Evolutionary conservation across 2,888 invertebrate genomes (phyloP).

Genomic region (Nephrotoma guestfalica): DNA sequence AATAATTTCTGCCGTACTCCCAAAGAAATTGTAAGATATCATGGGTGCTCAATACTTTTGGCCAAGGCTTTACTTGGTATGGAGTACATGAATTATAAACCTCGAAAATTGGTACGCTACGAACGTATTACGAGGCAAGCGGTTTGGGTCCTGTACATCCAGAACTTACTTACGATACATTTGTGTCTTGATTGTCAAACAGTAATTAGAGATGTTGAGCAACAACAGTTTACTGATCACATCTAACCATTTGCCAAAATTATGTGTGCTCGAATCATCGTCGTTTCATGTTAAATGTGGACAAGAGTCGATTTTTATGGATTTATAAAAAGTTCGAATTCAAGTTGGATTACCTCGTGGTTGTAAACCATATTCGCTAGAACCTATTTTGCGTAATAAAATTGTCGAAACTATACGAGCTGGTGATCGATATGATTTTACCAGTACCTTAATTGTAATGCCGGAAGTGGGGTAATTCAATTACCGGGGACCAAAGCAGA

Average conservation of each 20-base stretch:
- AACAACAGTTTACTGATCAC: constrained; percentile 95
- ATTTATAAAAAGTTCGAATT: constrained; percentile 95
- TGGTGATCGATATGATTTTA: too few species aligned
- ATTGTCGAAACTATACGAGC: constrained; percentile 87
- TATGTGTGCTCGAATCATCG: constrained; percentile 86
- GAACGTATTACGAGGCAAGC: too few species aligned
- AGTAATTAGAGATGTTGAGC: too few species aligned
- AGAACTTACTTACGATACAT: too few species aligned
- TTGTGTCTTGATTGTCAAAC: constrained; percentile 92
- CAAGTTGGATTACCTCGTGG: constrained; percentile 96
- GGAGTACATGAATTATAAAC: too few species aligned
- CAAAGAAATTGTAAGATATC: too few species aligned
- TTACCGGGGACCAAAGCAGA: constrained; percentile 36
- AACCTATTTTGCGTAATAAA: constrained; percentile 87
- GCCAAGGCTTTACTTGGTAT: too few species aligned
- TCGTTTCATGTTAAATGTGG: constrained; percentile 80
- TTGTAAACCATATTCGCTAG: constrained; percentile 90
- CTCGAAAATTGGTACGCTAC: too few species aligned
- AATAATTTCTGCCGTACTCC: too few species aligned
- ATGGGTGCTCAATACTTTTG: too few species aligned
- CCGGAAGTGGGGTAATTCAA: constrained; percentile 97
- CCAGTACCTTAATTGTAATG: constrained; percentile 93
- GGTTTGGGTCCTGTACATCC: too few species aligned
- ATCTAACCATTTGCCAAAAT: constrained; percentile 93
- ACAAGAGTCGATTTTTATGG: constrained; percentile 90